Percentiles rank a stretch among this genome's conserved stretches.
These are phyloP conservation scores for Neopipo cinnamomea DNA, from an alignment of 2,113 vertebrate species.

Conservation along the genomic window DNA sequence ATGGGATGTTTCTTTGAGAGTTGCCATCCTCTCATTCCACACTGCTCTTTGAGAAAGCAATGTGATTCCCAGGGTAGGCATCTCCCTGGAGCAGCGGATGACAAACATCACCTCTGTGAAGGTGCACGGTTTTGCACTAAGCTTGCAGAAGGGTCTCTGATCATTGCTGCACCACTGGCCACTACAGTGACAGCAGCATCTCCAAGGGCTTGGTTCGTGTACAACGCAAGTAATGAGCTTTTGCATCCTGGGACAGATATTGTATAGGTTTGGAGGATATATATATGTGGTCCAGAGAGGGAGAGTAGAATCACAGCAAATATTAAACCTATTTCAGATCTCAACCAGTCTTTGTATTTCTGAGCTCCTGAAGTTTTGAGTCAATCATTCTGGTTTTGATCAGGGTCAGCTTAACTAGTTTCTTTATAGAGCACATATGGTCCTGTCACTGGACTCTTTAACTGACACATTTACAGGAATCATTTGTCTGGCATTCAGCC, in stretches of 20 bases:
- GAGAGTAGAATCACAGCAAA: not conserved
- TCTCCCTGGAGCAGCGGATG: not conserved
- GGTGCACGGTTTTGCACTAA: not conserved
- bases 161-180: not conserved
- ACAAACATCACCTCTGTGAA: not conserved
- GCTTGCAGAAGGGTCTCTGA: not conserved
- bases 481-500: slow-evolving; percentile 27
- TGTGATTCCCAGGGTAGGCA: accelerated
- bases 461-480: slow-evolving; percentile 43
- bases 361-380: not conserved
- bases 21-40: accelerated
- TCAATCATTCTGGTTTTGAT: slow-evolving; percentile 52
- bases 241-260: not conserved
- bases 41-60: not conserved
- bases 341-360: not conserved
- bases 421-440: slow-evolving; percentile 42
- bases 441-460: slow-evolving; percentile 63
- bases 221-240: not conserved
- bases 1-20: not conserved
- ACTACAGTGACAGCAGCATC: not conserved
- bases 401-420: slow-evolving; percentile 8
- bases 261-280: not conserved
- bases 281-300: accelerated
- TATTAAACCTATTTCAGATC: not conserved
- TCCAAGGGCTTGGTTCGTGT: not conserved